phyloP scores from a whole-genome alignment of 2,113 vertebrate genomes.

The Bostrychus sinensis region DNA sequence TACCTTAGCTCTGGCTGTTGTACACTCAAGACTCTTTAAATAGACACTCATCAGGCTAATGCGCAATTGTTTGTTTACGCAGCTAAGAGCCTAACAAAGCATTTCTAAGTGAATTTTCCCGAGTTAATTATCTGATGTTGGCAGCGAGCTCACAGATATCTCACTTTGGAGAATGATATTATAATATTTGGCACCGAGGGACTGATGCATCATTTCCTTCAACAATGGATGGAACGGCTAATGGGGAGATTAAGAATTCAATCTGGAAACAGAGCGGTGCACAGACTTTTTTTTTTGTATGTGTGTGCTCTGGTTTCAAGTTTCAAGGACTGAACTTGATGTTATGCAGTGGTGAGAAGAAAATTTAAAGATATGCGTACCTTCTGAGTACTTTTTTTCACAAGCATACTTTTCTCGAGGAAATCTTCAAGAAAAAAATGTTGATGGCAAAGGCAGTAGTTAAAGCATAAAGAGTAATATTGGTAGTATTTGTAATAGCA shows the following conservation, averaged over 20 bases:
- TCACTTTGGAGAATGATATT: constrained; percentile 46
- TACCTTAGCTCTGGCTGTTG: background rate
- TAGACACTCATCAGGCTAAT: constrained; percentile 7
- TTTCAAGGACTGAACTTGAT: constrained; percentile 42
- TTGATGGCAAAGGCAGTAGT: no score
- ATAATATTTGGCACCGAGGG: constrained; percentile 47
- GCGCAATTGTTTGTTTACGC: constrained; percentile 12
- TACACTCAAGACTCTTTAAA: background rate
- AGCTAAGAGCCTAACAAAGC: constrained; percentile 19
- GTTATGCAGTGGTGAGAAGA: no score
- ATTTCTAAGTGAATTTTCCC: constrained; percentile 35
- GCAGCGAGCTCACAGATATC: constrained; percentile 24
- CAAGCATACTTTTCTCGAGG: no score
- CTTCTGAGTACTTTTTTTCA: no score
- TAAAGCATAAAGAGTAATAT: no score
- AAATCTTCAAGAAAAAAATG: no score
- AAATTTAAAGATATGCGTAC: no score
- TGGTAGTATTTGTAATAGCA: no score
- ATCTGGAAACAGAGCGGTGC: constrained; percentile 38
- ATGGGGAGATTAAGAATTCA: constrained; percentile 61
- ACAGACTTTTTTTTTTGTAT: constrained; percentile 13
- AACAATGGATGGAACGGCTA: constrained; percentile 55
- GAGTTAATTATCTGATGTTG: constrained; percentile 53
- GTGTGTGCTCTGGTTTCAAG: constrained; percentile 29
- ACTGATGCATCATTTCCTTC: constrained; percentile 46